Percentiles rank a stretch among this genome's conserved stretches.
Conservation (phyloP, 2,888 invertebrate species). For the Troides helena region DNA sequence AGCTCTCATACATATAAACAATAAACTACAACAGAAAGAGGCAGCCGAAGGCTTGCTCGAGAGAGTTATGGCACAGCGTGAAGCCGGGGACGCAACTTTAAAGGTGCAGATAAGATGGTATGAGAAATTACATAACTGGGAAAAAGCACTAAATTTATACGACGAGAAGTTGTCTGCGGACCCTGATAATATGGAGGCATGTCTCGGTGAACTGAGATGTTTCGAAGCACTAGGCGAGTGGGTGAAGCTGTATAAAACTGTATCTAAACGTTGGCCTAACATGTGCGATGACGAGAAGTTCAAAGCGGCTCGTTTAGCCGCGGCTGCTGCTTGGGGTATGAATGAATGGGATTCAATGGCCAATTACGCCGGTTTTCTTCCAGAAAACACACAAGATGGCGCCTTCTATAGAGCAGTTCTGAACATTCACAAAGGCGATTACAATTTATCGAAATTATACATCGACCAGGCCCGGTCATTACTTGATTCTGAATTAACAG, state of each 20-base stretch:
- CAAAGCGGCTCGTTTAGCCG: constrained; percentile 93
- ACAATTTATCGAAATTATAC: constrained; percentile 83
- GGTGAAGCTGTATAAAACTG: constrained; percentile 90
- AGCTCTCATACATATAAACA: constrained; percentile 96
- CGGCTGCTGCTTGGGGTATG: constrained; percentile 97
- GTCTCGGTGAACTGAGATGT: constrained; percentile 95
- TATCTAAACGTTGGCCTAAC: constrained; percentile 88
- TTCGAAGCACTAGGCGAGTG: constrained; percentile 98
- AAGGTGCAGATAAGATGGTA: constrained; percentile 93
- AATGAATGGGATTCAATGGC: constrained; percentile 97
- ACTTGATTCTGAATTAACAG: constrained; percentile 96
- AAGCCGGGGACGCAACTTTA: constrained; percentile 81
- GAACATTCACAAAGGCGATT: constrained; percentile 91
- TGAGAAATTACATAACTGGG: constrained; percentile 99
- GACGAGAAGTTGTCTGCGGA: constrained; percentile 85
- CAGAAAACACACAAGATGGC: constrained; percentile 96
- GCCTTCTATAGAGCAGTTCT: constrained; percentile 97
- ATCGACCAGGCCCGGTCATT: constrained; percentile 96
- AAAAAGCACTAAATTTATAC: constrained; percentile 94
- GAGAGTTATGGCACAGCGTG: constrained; percentile 91
- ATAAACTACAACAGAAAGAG: constrained; percentile 98
- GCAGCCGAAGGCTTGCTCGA: constrained; percentile 96
- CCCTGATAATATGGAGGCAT: constrained; percentile 87
- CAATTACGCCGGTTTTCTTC: constrained; percentile 92
- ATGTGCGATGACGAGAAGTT: constrained; percentile 79